Conservation (phyloP, 2,888 invertebrate genomes). For the Notodonta dromedarius region DNA sequence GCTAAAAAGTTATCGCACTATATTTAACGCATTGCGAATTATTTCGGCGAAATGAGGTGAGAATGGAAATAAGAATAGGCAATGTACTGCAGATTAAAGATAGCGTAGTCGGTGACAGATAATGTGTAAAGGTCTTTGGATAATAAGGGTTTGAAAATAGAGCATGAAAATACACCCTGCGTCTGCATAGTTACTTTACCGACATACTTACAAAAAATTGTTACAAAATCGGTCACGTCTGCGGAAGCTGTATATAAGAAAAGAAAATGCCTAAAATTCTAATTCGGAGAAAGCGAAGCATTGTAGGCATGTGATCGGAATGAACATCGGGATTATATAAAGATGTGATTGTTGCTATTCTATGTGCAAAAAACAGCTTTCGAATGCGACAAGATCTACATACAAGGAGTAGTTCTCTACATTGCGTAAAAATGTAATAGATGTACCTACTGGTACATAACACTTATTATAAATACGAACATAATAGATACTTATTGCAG, state of each 20-base stretch:
- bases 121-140: no score
- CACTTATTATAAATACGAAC: no score
- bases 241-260: neutral
- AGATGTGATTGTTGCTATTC: conserved; percentile 21
- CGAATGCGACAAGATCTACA: conserved; percentile 22
- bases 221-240: neutral
- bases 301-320: conserved; percentile 16
- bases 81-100: no score
- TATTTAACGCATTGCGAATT: neutral
- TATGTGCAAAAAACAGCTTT: conserved; percentile 30
- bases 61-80: neutral
- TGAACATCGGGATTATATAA: conserved; percentile 31
- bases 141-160: no score
- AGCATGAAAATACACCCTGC: no score
- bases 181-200: no score
- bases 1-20: neutral
- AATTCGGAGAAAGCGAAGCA: neutral
- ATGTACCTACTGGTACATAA: neutral
- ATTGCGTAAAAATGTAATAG: neutral
- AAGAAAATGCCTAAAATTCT: neutral
- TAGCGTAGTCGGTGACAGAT: no score
- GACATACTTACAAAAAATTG: no score
- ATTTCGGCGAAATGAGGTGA: neutral
- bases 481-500: no score
- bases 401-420: conserved; percentile 8